Evolutionary conservation across 2,797 vertebrate species (phyloP).

Genomic region (Coracias cyanogaster): DNA sequence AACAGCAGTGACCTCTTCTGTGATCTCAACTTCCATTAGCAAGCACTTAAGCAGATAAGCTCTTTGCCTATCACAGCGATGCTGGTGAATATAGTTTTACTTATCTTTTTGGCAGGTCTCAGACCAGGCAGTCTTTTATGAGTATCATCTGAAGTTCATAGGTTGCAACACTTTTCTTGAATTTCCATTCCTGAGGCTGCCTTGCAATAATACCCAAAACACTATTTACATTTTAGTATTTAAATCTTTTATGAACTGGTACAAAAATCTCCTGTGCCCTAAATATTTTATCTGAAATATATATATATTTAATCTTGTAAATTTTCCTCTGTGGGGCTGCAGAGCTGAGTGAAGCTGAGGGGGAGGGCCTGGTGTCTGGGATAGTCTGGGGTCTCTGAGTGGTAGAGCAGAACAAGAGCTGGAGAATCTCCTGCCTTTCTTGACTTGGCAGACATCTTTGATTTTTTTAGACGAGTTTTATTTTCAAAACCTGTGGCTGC

Average conservation of each 20-base stretch:
- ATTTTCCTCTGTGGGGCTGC: neutral
- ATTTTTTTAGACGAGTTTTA: neutral
- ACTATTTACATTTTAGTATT: constrained; percentile 26
- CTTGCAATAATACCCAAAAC: constrained; percentile 1
- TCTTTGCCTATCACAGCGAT: neutral
- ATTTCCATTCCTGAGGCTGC: constrained; percentile 37
- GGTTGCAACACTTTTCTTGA: neutral
- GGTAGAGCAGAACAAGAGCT: neutral
- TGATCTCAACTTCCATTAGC: neutral
- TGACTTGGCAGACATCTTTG: neutral
- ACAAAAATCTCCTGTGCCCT: constrained; percentile 8
- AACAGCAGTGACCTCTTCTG: neutral
- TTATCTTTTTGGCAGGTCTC: neutral
- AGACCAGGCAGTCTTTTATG: neutral
- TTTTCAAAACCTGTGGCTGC: neutral
- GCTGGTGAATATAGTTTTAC: neutral
- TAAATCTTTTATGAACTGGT: constrained; percentile 49
- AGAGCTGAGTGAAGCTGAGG: neutral
- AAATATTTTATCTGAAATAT: constrained; percentile 49
- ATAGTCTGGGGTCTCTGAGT: neutral
- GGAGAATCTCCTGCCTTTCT: neutral
- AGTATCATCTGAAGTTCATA: neutral
- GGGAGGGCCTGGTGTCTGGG: neutral
- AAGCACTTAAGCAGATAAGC: neutral
- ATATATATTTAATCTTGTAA: neutral